Conservation (phyloP, 2,888 invertebrate species). For the Netelia virgata region DNA sequence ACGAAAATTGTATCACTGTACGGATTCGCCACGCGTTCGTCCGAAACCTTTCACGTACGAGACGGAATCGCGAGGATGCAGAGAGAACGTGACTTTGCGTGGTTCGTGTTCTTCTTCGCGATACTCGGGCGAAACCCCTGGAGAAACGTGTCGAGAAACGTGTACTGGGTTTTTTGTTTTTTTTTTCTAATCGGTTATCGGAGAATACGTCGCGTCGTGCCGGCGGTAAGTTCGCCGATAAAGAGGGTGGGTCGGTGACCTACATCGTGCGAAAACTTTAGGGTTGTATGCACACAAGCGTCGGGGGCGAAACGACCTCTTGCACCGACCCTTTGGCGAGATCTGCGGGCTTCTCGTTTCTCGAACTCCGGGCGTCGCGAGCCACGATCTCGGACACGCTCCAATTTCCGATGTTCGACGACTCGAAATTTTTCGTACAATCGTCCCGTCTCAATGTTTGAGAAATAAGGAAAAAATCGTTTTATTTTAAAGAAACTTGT, state of each 20-base stretch:
- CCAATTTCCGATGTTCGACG: conserved; percentile 32
- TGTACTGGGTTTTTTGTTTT: background rate
- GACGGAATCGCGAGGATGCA: background rate
- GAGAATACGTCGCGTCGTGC: conserved; percentile 31
- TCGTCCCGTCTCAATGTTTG: background rate
- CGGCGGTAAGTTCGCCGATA: conserved; percentile 44
- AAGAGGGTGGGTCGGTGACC: conserved; percentile 63
- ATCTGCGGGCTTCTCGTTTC: conserved; percentile 39
- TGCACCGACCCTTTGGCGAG: conserved; percentile 53
- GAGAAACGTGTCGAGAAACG: no score
- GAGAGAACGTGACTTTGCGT: background rate
- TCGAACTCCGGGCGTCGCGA: background rate
- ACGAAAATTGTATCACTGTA: conserved; percentile 1
- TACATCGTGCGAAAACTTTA: conserved; percentile 53
- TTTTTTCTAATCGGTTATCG: conserved; percentile 31
- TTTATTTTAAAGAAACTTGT: conserved; percentile 6
- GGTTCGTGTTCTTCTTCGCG: background rate
- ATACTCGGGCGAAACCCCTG: background rate
- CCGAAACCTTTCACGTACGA: background rate
- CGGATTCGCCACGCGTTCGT: background rate
- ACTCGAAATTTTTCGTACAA: conserved; percentile 30
- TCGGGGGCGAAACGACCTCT: conserved; percentile 11
- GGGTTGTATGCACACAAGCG: conserved; percentile 21
- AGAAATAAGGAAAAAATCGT: background rate
- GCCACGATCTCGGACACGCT: conserved; percentile 22